These are phyloP conservation scores for Lophotriccus pileatus DNA, from an alignment of 2,797 vertebrate genomes.

Conservation along the genomic window DNA sequence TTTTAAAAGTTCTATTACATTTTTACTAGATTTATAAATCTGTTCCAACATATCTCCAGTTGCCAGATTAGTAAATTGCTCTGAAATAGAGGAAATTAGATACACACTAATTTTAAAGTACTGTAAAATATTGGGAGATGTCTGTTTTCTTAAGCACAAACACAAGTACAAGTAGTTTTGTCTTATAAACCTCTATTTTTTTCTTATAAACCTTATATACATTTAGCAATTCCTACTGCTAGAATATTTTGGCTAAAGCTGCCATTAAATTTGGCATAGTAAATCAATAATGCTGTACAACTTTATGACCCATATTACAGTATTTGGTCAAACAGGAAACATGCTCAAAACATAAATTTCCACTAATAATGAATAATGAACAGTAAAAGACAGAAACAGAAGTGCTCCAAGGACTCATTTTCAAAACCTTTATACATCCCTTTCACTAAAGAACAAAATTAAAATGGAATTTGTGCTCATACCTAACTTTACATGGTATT, in stretches of 20 bases:
- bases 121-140: neutral
- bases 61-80: conserved; percentile 38
- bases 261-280: neutral
- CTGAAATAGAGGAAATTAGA: conserved; percentile 33
- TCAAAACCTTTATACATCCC: neutral
- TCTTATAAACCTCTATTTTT: conserved; percentile 3
- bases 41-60: neutral
- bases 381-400: conserved; percentile 25
- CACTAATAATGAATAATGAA: conserved; percentile 26
- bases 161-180: neutral
- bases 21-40: conserved; percentile 50
- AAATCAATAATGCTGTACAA: conserved; percentile 19
- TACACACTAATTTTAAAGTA: neutral
- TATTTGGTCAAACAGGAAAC: conserved; percentile 33
- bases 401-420: conserved; percentile 9
- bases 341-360: conserved; percentile 12
- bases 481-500: conserved; percentile 25
- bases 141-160: conserved; percentile 4
- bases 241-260: conserved; percentile 16
- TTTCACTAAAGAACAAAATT: neutral
- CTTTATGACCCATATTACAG: conserved; percentile 20
- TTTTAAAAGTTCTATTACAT: conserved; percentile 31
- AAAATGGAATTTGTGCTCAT: conserved; percentile 7
- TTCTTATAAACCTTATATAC: neutral
- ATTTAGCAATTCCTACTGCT: conserved; percentile 1